Evolutionary conservation across 2,113 vertebrate genomes (phyloP).

Genomic region (Ochotona curzoniae): DNA sequence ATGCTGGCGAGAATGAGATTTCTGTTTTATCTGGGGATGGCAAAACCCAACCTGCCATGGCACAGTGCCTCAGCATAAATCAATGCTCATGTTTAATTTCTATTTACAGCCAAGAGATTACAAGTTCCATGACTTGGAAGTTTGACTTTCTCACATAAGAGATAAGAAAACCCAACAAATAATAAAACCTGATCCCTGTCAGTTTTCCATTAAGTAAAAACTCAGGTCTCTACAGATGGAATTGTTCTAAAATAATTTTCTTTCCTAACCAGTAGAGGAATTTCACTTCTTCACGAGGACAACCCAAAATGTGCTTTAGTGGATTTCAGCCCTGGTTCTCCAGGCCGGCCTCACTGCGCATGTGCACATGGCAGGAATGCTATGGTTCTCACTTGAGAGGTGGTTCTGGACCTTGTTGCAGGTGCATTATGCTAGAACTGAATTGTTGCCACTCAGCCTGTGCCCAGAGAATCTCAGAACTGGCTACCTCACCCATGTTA

Average conservation of each 20-base stretch:
- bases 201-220: not conserved
- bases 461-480: not conserved
- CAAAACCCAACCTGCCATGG: not conserved
- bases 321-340: not conserved
- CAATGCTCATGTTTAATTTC: not conserved
- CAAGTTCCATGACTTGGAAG: conserved; percentile 7
- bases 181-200: not conserved
- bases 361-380: not conserved
- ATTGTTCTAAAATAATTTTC: not conserved
- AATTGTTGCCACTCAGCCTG: not conserved
- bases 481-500: not conserved
- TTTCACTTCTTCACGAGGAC: not conserved
- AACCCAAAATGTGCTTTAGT: not conserved
- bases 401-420: not conserved
- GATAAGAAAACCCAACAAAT: not conserved
- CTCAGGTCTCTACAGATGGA: not conserved
- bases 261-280: not conserved
- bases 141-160: not conserved
- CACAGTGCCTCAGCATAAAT: not conserved
- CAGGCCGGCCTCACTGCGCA: not conserved
- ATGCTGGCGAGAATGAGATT: not conserved
- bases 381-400: not conserved
- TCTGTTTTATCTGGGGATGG: not conserved
- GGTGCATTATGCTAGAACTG: not conserved
- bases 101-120: not conserved